Percentiles rank a stretch among this genome's conserved stretches.
These are phyloP conservation scores for Hemibagrus wyckioides DNA, from an alignment of 2,113 vertebrate genomes.

Conservation along the genomic window DNA sequence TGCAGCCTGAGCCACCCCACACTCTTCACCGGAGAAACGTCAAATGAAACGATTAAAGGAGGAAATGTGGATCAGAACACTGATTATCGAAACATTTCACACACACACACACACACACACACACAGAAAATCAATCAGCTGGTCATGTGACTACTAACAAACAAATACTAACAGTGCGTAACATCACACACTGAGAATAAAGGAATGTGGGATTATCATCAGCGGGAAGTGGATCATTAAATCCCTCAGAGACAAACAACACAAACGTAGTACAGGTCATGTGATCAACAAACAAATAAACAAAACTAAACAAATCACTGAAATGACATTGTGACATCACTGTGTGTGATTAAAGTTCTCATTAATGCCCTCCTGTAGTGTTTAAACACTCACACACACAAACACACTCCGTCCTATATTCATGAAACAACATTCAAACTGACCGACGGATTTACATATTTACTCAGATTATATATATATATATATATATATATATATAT, in stretches of 20 bases:
- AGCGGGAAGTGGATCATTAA: background rate
- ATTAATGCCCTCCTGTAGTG: conserved; percentile 35
- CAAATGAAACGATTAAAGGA: background rate
- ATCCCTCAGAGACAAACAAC: background rate
- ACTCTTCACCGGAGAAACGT: background rate
- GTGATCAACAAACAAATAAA: background rate
- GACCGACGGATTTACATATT: background rate
- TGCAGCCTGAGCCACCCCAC: background rate
- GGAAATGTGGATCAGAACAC: background rate
- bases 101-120: background rate
- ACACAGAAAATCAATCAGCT: background rate
- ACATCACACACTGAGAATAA: background rate
- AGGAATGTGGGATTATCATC: background rate
- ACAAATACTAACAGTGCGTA: background rate
- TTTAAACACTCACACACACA: background rate
- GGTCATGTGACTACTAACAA: conserved; percentile 1
- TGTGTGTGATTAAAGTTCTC: conserved; percentile 1
- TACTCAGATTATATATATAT: background rate
- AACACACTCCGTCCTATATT: background rate
- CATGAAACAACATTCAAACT: background rate
- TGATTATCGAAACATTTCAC: background rate
- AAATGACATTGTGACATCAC: background rate
- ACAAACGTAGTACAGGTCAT: background rate
- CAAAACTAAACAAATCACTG: background rate
- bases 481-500: background rate